phyloP scores from a whole-genome alignment of 2,888 invertebrate species.

The Baronia brevicornis region DNA sequence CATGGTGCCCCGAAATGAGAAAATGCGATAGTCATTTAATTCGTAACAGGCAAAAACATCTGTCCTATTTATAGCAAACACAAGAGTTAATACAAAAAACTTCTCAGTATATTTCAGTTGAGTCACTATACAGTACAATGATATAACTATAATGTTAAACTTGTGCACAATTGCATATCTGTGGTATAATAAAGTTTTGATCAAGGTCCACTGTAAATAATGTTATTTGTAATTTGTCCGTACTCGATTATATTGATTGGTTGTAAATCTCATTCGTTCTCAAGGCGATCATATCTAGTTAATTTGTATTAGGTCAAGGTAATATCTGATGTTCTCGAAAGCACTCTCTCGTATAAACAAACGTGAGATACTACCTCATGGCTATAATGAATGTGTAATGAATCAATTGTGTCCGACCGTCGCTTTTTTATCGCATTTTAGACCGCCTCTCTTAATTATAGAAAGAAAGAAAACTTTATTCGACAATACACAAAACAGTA shows the following conservation, averaged over 20 bases:
- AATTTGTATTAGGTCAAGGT: slow-evolving; percentile 45
- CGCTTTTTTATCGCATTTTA: slow-evolving; percentile 6
- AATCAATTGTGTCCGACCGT: slow-evolving; percentile 27
- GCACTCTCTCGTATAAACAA: slow-evolving; percentile 31
- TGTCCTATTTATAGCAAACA: too few relatives aligned
- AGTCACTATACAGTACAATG: too few relatives aligned
- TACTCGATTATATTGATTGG: slow-evolving; percentile 24
- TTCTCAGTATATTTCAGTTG: too few relatives aligned
- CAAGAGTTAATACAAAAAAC: too few relatives aligned
- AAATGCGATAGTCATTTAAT: too few relatives aligned
- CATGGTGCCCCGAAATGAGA: too few relatives aligned
- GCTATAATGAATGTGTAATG: slow-evolving; percentile 33
- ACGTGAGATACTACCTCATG: slow-evolving; percentile 39
- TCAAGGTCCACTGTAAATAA: slow-evolving; percentile 7
- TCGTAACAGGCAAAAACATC: too few relatives aligned
- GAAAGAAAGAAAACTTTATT: too few relatives aligned
- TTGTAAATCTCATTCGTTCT: slow-evolving; percentile 22
- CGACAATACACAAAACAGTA: too few relatives aligned
- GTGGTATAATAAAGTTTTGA: neutral
- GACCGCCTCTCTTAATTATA: too few relatives aligned
- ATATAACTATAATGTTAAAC: neutral
- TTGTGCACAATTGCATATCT: slow-evolving; percentile 1
- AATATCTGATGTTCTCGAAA: slow-evolving; percentile 42
- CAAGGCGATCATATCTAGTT: slow-evolving; percentile 27
- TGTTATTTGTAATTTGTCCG: slow-evolving; percentile 13